A percentile compares a stretch with the other conserved stretches of the same genome.
phyloP scores from a whole-genome alignment of 1,140 invertebrate genomes.

The Drosophila neocordata region DNA sequence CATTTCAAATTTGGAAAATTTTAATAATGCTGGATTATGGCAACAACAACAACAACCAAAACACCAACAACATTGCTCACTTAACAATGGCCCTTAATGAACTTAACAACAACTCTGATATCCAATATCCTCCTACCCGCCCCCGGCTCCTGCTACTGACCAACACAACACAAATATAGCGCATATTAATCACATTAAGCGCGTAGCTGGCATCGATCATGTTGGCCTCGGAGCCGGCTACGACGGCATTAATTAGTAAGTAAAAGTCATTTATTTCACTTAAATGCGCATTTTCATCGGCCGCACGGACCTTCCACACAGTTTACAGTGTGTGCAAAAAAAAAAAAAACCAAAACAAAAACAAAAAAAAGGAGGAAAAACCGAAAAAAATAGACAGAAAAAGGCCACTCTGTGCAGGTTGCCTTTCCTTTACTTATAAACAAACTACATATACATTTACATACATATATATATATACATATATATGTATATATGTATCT shows the following conservation, averaged over 20 bases:
- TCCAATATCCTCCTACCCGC: conserved; percentile 48
- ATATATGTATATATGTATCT: too few species aligned
- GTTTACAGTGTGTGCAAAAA: not conserved
- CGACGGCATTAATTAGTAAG: conserved; percentile 96
- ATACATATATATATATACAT: not conserved
- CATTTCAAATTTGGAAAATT: conserved; percentile 70
- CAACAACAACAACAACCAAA: conserved; percentile 45
- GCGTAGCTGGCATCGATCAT: conserved; percentile 93
- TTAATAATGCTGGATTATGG: conserved; percentile 71
- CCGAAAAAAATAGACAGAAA: not conserved
- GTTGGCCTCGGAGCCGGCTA: conserved; percentile 94
- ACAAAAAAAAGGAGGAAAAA: not conserved
- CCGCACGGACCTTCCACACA: conserved; percentile 20
- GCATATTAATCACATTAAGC: conserved; percentile 96
- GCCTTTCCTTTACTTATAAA: not conserved
- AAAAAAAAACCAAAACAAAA: not conserved
- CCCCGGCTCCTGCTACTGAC: conserved; percentile 36
- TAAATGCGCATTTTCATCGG: conserved; percentile 66
- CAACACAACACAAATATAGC: conserved; percentile 84
- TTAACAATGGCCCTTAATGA: conserved; percentile 74
- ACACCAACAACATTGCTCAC: conserved; percentile 36
- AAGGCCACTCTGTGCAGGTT: conserved; percentile 44
- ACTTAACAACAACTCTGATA: conserved; percentile 50
- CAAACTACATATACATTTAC: not conserved
- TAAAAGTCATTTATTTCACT: conserved; percentile 83